These are phyloP conservation scores for Prionace glauca DNA, from an alignment of 2,797 vertebrate species.

Conservation along the genomic window DNA sequence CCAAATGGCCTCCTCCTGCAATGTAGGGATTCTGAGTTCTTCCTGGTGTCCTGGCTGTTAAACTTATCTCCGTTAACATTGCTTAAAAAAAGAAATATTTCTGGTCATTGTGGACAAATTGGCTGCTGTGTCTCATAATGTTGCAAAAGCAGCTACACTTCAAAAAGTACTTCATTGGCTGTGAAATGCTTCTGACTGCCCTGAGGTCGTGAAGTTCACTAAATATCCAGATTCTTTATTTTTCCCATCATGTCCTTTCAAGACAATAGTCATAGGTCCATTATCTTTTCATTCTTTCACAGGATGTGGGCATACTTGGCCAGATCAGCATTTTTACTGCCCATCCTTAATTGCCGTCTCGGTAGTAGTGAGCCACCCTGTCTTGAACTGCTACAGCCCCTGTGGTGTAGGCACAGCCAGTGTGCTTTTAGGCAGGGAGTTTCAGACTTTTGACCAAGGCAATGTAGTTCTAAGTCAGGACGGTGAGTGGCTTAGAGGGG, in stretches of 20 bases:
- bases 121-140: not conserved
- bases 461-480: no score
- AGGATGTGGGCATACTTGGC: no score
- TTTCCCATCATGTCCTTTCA: not conserved
- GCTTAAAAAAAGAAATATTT: not conserved
- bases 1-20: no score
- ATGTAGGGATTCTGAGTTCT: no score
- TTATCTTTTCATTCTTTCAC: not conserved
- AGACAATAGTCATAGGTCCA: not conserved
- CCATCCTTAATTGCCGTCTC: no score
- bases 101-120: not conserved
- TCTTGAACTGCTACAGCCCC: no score
- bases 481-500: no score
- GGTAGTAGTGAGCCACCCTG: no score
- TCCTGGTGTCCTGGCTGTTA: not conserved
- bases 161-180: not conserved
- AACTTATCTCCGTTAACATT: not conserved
- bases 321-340: no score
- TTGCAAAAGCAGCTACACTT: not conserved
- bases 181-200: not conserved
- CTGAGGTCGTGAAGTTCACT: not conserved
- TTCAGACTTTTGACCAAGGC: no score
- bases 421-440: no score
- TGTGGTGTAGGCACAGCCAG: no score
- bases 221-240: not conserved